Conservation (phyloP, 2,113 vertebrate genomes). For the Ascaphus truei region DNA sequence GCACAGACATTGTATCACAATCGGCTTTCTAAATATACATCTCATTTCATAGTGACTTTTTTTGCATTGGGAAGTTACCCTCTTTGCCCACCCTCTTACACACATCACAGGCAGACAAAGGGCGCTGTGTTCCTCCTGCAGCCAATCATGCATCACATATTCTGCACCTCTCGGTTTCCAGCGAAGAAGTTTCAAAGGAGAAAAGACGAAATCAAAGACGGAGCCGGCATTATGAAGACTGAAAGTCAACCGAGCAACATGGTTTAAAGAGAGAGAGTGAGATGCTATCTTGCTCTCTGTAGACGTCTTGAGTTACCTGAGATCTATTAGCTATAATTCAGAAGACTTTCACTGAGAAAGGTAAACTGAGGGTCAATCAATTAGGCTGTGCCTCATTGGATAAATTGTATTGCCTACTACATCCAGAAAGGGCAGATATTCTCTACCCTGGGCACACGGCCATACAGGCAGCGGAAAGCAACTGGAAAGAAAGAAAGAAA, state of each 20-base stretch:
- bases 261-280: slow-evolving; percentile 37
- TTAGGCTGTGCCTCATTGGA: slow-evolving; percentile 40
- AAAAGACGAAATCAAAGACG: slow-evolving; percentile 27
- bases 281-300: slow-evolving; percentile 47
- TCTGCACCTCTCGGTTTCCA: slow-evolving; percentile 13
- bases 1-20: slow-evolving; percentile 1
- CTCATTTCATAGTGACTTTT: background rate
- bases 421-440: slow-evolving; percentile 35
- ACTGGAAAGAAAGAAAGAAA: background rate
- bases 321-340: slow-evolving; percentile 50
- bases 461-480: background rate
- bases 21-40: background rate
- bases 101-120: slow-evolving; percentile 10
- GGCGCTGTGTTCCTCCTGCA: background rate
- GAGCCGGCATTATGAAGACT: background rate
- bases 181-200: slow-evolving; percentile 21
- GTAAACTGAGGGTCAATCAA: slow-evolving; percentile 54
- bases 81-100: slow-evolving; percentile 7
- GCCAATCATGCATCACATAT: slow-evolving; percentile 29
- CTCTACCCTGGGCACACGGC: slow-evolving; percentile 32
- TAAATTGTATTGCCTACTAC: slow-evolving; percentile 51
- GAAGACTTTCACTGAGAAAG: slow-evolving; percentile 62
- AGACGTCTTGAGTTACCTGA: slow-evolving; percentile 55
- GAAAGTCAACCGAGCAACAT: slow-evolving; percentile 37
- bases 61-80: background rate